Evolutionary conservation across 1,140 invertebrate genomes (phyloP).

Genomic region (Trachymyrmex septentrionalis): DNA sequence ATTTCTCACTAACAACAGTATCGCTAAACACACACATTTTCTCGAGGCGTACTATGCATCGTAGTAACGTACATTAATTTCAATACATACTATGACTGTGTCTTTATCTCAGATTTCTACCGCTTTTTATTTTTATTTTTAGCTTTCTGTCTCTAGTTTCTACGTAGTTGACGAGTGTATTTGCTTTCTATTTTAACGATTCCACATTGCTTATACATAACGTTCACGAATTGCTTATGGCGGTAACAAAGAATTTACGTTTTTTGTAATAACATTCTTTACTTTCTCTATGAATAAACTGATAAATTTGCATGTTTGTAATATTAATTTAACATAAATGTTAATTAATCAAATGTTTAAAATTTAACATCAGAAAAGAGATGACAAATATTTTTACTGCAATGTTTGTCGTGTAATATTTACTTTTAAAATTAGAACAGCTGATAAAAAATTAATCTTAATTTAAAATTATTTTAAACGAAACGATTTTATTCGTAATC

Average conservation of each 20-base stretch:
- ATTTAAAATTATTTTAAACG: not conserved
- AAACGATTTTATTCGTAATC: not conserved
- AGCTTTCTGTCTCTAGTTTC: not conserved
- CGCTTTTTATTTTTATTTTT: conserved; percentile 41
- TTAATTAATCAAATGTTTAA: conserved; percentile 3
- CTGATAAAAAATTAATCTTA: not conserved
- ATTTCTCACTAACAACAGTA: not conserved
- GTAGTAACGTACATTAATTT: conserved; percentile 33
- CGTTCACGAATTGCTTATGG: conserved; percentile 14
- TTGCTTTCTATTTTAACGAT: conserved; percentile 40
- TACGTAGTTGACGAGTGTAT: conserved; percentile 6
- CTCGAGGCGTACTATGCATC: conserved; percentile 1
- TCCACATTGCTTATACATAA: not conserved
- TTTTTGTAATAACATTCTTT: not conserved
- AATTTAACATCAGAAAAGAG: not conserved
- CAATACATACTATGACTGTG: not conserved
- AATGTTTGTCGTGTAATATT: not conserved
- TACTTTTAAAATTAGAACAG: not conserved
- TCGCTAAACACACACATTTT: not conserved
- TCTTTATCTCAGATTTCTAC: conserved; percentile 20
- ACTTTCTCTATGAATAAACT: not conserved
- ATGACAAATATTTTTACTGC: not conserved
- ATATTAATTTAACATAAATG: not conserved
- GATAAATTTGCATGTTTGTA: not conserved
- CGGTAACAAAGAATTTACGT: not conserved